Base-by-base conservation (phyloP, 2,113 vertebrate species). In the Turdus rufiventris region DNA sequence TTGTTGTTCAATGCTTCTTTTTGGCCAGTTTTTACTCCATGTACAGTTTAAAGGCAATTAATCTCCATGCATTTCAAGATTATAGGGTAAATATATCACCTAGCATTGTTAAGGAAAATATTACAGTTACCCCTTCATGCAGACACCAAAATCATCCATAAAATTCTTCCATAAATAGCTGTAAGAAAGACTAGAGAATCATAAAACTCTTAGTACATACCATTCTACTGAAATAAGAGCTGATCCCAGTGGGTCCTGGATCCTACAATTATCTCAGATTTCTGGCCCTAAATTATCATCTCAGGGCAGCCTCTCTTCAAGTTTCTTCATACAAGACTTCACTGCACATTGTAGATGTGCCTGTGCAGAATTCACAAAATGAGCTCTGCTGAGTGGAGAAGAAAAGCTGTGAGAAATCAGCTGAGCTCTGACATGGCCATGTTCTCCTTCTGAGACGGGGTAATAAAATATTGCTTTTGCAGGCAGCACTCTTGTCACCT, bases 151-250 rank as follows among this genome's bases (percentile, higher is more conserved):
- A 54, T 72, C 5, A 29, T 73, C 40, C 4, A 5, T 80, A 85
- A 93, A 85, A 83, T 72, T 94, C 36, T 86, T 71, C 47, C 36
- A 80, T 80, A 81, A 95, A 93, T 51, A 90, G 28, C 38, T 77
- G 12, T 65, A 84, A 84, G 72, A 95, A 93, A 58, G 42, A 74
- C 13, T 56, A 71, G 40, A 90, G 20, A 34, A 85, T 60, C 53
- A 56, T 85, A 94, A 93, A 95, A 88, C 33, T 79, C 57, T 62
- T 40, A 73, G 78, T 29, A 88, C 77, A 87, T 93, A 67, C 80
- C 80, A 85, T 94, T 91, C 89, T 74, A 60, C 29, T 92, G 84
- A 91, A 81, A 53, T 85, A 81, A 94, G 40, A 87, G 40, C 38
- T 81, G 87, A 92, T 94, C 57, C 76, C 57, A 78, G 9, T 62